phyloP scores from a whole-genome alignment of 1,140 invertebrate genomes.

The Propsilocerus akamusi region DNA sequence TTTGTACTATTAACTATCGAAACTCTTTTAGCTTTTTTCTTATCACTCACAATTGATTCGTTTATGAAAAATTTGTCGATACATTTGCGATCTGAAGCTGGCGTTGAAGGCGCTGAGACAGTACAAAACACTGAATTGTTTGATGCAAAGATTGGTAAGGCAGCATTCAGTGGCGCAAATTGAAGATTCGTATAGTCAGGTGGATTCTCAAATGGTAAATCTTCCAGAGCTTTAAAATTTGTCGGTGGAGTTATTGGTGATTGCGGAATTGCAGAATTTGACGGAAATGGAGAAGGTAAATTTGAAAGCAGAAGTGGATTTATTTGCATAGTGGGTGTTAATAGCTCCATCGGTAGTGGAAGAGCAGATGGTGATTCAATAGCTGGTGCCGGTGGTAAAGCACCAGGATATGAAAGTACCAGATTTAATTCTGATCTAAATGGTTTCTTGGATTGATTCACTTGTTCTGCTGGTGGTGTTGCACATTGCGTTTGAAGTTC shows the following conservation, averaged over 20 bases:
- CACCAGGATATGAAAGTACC: slow-evolving; percentile 17
- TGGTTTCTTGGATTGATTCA: slow-evolving; percentile 10
- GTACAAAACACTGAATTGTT: background rate
- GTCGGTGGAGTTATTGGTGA: background rate
- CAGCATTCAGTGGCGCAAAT: background rate
- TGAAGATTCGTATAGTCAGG: background rate
- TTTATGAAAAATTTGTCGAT: background rate
- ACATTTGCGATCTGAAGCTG: background rate
- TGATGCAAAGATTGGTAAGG: background rate
- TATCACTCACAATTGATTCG: background rate
- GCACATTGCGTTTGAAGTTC: slow-evolving; percentile 6
- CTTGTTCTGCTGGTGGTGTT: background rate
- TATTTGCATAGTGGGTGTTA: no score
- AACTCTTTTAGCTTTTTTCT: background rate
- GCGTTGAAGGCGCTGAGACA: background rate
- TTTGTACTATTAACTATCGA: background rate
- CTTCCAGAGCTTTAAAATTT: background rate
- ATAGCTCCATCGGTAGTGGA: no score
- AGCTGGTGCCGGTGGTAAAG: slow-evolving; percentile 5
- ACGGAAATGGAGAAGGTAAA: background rate
- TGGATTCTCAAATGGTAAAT: background rate
- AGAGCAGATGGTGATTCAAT: slow-evolving; percentile 9
- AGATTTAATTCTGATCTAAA: slow-evolving; percentile 24
- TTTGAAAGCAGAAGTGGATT: background rate
- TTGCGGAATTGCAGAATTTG: background rate